Evolutionary conservation across 2,888 invertebrate species (phyloP).

Genomic region (Hyalella azteca): DNA sequence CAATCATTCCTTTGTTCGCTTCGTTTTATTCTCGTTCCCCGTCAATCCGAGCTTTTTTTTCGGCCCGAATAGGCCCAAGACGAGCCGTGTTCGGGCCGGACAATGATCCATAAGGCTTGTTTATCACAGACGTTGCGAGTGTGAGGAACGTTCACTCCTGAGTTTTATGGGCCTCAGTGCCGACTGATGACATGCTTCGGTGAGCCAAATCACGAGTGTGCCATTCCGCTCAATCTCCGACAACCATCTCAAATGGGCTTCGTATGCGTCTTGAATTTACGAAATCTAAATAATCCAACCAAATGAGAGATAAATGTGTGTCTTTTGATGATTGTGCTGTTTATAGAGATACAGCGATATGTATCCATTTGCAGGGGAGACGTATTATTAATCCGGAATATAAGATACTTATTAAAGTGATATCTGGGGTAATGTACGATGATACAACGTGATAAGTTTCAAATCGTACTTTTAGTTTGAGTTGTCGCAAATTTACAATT

Average conservation of each 20-base stretch:
- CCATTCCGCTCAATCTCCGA: slow-evolving; percentile 3
- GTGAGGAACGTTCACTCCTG: slow-evolving; percentile 4
- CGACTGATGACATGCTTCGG: slow-evolving; percentile 25
- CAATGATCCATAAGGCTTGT: slow-evolving; percentile 30
- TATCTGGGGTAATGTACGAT: too few relatives aligned
- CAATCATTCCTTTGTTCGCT: slow-evolving; percentile 12
- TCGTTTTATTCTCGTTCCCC: not conserved
- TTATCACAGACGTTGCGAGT: slow-evolving; percentile 36
- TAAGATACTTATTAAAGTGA: too few relatives aligned
- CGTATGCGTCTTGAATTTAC: not conserved
- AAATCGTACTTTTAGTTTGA: too few relatives aligned
- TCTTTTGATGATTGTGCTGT: too few relatives aligned
- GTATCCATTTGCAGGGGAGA: too few relatives aligned
- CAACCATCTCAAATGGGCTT: not conserved
- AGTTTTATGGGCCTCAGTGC: slow-evolving; percentile 25
- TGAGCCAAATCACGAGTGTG: not conserved
- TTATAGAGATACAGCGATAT: too few relatives aligned
- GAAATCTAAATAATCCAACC: not conserved
- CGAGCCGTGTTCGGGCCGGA: slow-evolving; percentile 19
- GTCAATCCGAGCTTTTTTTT: not conserved
- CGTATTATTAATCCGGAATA: too few relatives aligned
- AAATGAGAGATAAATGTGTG: too few relatives aligned
- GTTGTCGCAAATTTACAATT: too few relatives aligned
- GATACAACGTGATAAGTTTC: too few relatives aligned
- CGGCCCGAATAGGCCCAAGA: not conserved